Percentiles rank a stretch among this genome's conserved stretches.
Conservation (phyloP, 2,888 invertebrate genomes). For the Tuta absoluta region DNA sequence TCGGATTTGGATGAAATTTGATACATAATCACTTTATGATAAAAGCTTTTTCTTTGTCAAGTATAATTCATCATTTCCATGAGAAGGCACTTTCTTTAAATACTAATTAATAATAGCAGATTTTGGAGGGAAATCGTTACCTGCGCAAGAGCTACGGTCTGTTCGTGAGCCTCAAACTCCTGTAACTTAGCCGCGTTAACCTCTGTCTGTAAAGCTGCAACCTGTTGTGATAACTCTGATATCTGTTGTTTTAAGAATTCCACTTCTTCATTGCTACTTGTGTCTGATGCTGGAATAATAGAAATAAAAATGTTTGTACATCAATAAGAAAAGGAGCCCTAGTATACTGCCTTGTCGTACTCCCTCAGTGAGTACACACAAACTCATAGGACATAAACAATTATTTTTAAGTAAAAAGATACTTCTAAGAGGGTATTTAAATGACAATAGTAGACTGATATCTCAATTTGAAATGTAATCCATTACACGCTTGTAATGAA, state of each 20-base stretch:
- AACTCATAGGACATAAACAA: neutral
- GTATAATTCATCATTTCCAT: too few relatives aligned
- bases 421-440: too few relatives aligned
- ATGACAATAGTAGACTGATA: too few relatives aligned
- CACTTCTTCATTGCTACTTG: slow-evolving; percentile 82
- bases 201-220: slow-evolving; percentile 85
- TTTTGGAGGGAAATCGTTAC: slow-evolving; percentile 57
- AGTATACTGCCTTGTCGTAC: neutral
- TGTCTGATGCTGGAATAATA: slow-evolving; percentile 64
- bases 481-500: too few relatives aligned
- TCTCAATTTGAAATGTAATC: too few relatives aligned
- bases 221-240: slow-evolving; percentile 82
- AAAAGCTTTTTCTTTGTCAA: too few relatives aligned
- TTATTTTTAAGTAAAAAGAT: too few relatives aligned
- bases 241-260: slow-evolving; percentile 86
- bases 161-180: slow-evolving; percentile 87
- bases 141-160: slow-evolving; percentile 79
- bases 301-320: neutral
- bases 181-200: slow-evolving; percentile 82
- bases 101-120: too few relatives aligned
- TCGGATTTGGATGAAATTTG: too few relatives aligned
- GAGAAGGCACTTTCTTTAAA: too few relatives aligned
- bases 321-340: neutral
- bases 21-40: too few relatives aligned
- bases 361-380: neutral